These are phyloP conservation scores for Oreochromis aureus DNA, from an alignment of 2,113 vertebrate species.

Conservation along the genomic window DNA sequence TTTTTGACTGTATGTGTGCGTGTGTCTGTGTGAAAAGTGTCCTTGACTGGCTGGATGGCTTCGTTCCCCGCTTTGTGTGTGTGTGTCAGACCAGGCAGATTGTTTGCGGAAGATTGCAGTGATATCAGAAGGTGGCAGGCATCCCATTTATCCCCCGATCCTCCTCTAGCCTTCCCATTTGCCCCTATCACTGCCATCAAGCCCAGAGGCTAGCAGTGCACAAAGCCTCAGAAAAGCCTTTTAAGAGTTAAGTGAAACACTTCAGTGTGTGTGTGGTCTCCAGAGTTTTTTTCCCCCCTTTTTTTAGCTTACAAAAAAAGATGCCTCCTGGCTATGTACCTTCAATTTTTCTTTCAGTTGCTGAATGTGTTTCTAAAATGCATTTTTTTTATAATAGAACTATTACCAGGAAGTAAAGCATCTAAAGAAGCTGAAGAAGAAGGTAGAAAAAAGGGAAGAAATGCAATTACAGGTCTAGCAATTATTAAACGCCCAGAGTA, in stretches of 20 bases:
- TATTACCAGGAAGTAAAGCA: background rate
- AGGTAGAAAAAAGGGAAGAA: background rate
- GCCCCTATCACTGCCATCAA: slow-evolving; percentile 52
- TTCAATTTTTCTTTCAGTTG: background rate
- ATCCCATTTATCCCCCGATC: slow-evolving; percentile 46
- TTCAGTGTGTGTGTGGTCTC: background rate
- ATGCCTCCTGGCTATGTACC: background rate
- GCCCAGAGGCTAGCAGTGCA: slow-evolving; percentile 32
- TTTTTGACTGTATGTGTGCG: background rate
- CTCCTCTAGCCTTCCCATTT: slow-evolving; percentile 29
- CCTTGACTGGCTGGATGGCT: slow-evolving; percentile 8
- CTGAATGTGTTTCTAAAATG: background rate
- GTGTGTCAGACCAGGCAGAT: slow-evolving; percentile 9
- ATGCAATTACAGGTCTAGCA: background rate
- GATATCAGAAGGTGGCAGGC: slow-evolving; percentile 54
- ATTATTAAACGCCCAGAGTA: background rate
- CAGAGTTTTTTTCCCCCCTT: background rate
- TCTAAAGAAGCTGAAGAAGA: background rate
- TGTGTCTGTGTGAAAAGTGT: background rate
- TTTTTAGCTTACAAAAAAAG: background rate
- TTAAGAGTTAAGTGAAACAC: slow-evolving; percentile 34
- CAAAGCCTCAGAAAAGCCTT: slow-evolving; percentile 46
- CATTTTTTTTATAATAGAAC: background rate
- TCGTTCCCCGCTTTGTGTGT: background rate
- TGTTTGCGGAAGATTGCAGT: slow-evolving; percentile 48